A percentile compares a stretch with the other conserved stretches of the same genome.
Evolutionary conservation across 2,797 vertebrate species (phyloP).

Genomic region (Bufotes viridis): DNA sequence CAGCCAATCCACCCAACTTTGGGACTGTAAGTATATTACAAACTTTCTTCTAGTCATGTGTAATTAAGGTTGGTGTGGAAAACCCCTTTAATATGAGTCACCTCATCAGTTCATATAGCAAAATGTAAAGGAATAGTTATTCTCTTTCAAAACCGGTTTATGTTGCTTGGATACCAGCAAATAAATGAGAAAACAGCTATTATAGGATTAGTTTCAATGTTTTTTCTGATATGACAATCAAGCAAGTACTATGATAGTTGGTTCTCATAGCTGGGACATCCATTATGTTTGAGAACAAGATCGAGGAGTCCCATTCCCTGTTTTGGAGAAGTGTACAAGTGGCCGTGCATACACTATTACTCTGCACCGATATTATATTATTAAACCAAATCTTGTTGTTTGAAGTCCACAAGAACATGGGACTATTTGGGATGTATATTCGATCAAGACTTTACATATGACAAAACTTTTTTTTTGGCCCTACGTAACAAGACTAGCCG

Average conservation of each 20-base stretch:
- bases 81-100: neutral
- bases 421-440: no score
- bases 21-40: no score
- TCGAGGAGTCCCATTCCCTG: neutral
- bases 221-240: neutral
- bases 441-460: no score
- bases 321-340: neutral
- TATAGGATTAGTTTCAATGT: neutral
- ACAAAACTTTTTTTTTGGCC: no score
- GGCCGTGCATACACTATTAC: neutral
- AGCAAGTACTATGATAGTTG: neutral
- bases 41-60: no score
- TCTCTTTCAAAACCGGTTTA: neutral
- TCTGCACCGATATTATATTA: no score
- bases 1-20: no score
- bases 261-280: neutral
- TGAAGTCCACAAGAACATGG: no score
- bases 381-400: no score
- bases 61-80: no score
- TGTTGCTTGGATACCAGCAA: constrained; percentile 29
- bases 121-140: neutral
- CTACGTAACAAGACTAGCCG: no score
- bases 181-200: neutral
- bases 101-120: neutral
- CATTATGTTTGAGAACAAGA: neutral